phyloP scores from a whole-genome alignment of 2,113 vertebrate species.

The Oncorhynchus keta region DNA sequence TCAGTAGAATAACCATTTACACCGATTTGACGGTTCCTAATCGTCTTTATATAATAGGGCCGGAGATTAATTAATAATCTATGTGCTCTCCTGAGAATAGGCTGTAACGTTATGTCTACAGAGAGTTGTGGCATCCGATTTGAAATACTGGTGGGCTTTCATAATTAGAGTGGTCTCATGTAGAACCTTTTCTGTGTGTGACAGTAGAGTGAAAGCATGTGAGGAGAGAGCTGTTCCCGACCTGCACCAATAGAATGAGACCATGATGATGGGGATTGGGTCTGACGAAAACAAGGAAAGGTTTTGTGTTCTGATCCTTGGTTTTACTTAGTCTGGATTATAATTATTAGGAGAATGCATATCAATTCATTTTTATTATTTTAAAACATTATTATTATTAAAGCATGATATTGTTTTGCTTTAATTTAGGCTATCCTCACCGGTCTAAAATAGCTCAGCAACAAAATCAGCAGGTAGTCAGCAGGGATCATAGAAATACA shows the following conservation, averaged over 20 bases:
- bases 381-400: conserved; percentile 8
- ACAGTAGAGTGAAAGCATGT: no score
- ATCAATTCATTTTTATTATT: no score
- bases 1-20: no score
- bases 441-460: conserved; percentile 66
- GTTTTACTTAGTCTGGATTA: no score
- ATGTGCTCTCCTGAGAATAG: conserved; percentile 16
- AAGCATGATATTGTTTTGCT: conserved; percentile 10
- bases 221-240: no score
- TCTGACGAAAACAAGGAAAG: no score
- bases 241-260: no score
- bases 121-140: conserved; percentile 18
- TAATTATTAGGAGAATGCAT: no score
- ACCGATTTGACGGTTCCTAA: conserved; percentile 17
- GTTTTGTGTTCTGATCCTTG: no score
- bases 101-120: neutral
- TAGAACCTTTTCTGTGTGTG: no score
- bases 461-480: conserved; percentile 64
- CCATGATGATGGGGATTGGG: no score
- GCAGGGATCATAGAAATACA: conserved; percentile 71
- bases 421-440: conserved; percentile 48
- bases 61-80: conserved; percentile 21
- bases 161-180: neutral
- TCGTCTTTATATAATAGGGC: conserved; percentile 44
- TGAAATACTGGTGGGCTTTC: conserved; percentile 12